A percentile compares a stretch with the other conserved stretches of the same genome.
Conservation (phyloP, 2,113 vertebrate species). For the Petroica traversi region DNA sequence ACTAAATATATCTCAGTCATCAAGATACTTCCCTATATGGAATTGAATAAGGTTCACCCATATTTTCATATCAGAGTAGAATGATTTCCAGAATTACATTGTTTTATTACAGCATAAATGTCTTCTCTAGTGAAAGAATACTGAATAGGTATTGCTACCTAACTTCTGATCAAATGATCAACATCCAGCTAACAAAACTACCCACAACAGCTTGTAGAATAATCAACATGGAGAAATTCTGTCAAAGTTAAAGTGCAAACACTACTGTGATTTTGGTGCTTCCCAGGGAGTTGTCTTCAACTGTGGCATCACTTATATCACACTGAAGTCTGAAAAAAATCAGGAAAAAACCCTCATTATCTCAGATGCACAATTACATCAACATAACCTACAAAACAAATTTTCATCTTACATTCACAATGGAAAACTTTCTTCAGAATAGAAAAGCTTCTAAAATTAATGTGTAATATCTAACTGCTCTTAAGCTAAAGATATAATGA, state of each 20-base stretch:
- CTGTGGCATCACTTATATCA: not conserved
- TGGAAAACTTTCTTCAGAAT: not conserved
- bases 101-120: not conserved
- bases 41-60: not conserved
- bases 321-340: not conserved
- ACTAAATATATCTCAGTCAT: not conserved
- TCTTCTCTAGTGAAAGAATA: not conserved
- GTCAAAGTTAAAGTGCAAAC: not conserved
- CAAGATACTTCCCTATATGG: not conserved
- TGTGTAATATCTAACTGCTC: not conserved
- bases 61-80: not conserved
- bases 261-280: not conserved
- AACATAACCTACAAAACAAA: not conserved
- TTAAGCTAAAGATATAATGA: not conserved
- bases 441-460: not conserved
- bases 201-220: not conserved
- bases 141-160: not conserved
- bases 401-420: rapidly evolving
- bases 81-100: not conserved
- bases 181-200: not conserved
- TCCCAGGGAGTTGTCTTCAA: not conserved
- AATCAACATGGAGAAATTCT: not conserved
- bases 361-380: not conserved
- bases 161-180: not conserved
- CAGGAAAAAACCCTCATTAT: not conserved